Conservation (phyloP, 2,888 invertebrate genomes). For the Ophioninae sp. region DNA sequence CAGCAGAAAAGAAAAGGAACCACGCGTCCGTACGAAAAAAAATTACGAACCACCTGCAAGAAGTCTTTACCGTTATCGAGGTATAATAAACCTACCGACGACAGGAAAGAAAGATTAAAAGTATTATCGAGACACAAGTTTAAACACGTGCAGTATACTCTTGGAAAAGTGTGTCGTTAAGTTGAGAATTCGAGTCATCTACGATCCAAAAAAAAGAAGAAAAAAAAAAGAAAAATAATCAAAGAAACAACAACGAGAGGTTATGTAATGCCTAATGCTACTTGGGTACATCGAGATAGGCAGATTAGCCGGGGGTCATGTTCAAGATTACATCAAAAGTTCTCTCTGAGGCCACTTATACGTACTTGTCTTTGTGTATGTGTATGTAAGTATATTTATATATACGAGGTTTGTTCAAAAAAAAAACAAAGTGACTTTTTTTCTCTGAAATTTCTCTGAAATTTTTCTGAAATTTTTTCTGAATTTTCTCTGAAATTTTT, state of each 20-base stretch:
- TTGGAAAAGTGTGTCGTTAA: too few species aligned
- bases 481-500: too few species aligned
- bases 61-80: constrained; percentile 45
- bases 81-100: constrained; percentile 39
- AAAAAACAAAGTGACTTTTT: too few species aligned
- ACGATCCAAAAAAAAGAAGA: background rate
- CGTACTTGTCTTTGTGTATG: background rate
- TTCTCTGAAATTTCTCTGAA: too few species aligned
- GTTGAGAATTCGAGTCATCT: background rate
- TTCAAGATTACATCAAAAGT: constrained; percentile 11
- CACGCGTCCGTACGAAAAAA: background rate
- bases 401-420: too few species aligned
- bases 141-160: background rate
- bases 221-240: background rate
- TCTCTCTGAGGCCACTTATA: constrained; percentile 23
- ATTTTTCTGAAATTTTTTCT: too few species aligned
- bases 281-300: constrained; percentile 17
- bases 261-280: constrained; percentile 24
- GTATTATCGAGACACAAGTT: background rate
- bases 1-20: background rate
- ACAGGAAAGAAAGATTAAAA: background rate
- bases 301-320: constrained; percentile 23
- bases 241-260: background rate
- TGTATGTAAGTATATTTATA: background rate
- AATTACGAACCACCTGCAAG: constrained; percentile 50